Evolutionary conservation across 1,140 invertebrate species (phyloP).

Genomic region (Apis dorsata): DNA sequence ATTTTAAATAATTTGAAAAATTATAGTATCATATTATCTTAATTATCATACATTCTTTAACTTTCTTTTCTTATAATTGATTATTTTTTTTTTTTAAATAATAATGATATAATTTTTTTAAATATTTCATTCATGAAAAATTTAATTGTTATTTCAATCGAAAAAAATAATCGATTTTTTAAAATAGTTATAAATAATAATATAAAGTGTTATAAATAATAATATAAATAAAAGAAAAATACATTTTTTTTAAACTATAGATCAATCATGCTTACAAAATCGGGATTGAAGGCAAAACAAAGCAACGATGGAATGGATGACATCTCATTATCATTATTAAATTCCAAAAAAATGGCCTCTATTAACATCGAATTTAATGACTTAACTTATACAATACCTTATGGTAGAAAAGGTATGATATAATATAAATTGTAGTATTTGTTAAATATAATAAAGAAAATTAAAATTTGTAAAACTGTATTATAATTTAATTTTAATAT

Average conservation of each 20-base stretch:
- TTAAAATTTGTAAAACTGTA: too few relatives aligned
- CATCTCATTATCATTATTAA: background rate
- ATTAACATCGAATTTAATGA: slow-evolving; percentile 88
- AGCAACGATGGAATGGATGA: background rate
- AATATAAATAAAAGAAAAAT: background rate
- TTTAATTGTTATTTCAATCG: background rate
- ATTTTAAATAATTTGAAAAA: background rate
- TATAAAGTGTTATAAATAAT: slow-evolving; percentile 10
- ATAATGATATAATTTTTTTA: too few relatives aligned
- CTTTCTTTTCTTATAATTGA: background rate
- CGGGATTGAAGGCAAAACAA: background rate
- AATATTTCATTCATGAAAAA: background rate
- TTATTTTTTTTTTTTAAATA: background rate
- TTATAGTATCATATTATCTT: background rate
- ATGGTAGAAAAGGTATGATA: slow-evolving; percentile 82
- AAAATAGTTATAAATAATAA: slow-evolving; percentile 21
- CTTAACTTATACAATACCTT: slow-evolving; percentile 84
- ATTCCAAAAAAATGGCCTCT: slow-evolving; percentile 76
- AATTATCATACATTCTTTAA: background rate
- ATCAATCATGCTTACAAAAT: slow-evolving; percentile 24
- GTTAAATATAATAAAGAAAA: background rate
- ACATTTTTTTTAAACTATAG: background rate
- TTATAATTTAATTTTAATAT: background rate
- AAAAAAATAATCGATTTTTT: background rate
- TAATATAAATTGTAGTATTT: background rate